Evolutionary conservation across 1,140 invertebrate species (phyloP).

Genomic region (Glossosoma conforme): DNA sequence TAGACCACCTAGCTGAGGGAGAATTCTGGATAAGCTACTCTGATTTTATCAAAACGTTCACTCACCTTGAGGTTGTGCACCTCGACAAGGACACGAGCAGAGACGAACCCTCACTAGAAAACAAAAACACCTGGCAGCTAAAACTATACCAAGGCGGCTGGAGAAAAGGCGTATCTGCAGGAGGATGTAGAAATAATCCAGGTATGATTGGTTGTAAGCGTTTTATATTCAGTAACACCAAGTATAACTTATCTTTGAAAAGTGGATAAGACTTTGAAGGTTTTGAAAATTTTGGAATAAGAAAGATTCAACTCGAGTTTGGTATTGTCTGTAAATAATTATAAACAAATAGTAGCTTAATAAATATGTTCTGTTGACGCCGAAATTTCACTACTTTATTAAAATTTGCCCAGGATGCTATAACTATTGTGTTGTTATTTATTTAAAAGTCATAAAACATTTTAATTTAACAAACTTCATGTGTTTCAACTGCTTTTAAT

Average conservation of each 20-base stretch:
- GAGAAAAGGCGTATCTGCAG: conserved; percentile 83
- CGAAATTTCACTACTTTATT: too few relatives aligned
- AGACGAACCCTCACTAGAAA: conserved; percentile 75
- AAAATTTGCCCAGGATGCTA: too few relatives aligned
- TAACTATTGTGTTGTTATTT: too few relatives aligned
- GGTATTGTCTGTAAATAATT: too few relatives aligned
- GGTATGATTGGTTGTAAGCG: conserved; percentile 44
- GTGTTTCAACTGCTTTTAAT: too few relatives aligned
- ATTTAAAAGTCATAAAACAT: too few relatives aligned
- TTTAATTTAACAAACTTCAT: too few relatives aligned
- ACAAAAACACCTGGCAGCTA: conserved; percentile 79
- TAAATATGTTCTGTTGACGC: too few relatives aligned
- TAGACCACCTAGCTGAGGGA: conserved; percentile 63
- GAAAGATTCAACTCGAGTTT: too few relatives aligned
- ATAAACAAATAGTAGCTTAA: too few relatives aligned
- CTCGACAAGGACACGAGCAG: conserved; percentile 79
- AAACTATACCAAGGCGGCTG: conserved; percentile 80
- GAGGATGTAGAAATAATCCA: conserved; percentile 85
- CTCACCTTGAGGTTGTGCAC: conserved; percentile 80
- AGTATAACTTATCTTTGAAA: background rate
- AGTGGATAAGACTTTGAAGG: background rate
- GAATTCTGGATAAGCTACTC: conserved; percentile 87
- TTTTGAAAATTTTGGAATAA: conserved; percentile 2
- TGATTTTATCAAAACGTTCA: conserved; percentile 81
- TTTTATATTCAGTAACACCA: background rate